Evolutionary conservation across 2,113 vertebrate species (phyloP).

Genomic region (Ornithorhynchus anatinus): DNA sequence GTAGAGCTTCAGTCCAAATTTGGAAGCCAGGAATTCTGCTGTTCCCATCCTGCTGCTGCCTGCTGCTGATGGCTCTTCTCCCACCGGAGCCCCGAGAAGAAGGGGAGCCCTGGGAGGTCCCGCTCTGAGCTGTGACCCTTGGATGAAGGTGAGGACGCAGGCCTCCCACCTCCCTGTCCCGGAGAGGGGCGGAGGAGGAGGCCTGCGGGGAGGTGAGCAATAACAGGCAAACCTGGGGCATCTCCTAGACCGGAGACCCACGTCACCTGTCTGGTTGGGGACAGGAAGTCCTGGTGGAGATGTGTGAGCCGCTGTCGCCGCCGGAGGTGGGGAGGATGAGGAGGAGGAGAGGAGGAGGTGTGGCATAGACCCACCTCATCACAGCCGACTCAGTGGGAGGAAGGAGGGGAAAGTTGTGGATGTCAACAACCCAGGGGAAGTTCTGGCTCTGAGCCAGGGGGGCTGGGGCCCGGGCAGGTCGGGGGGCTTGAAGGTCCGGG

Average conservation of each 20-base stretch:
- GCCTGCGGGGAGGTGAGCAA: constrained; percentile 19
- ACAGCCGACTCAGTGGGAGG: not conserved
- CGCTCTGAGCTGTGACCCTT: rapidly evolving
- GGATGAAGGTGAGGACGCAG: not conserved
- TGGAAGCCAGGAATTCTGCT: too few species aligned
- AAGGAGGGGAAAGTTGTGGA: constrained; percentile 9
- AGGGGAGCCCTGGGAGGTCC: not conserved
- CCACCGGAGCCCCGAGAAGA: not conserved
- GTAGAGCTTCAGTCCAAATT: too few species aligned
- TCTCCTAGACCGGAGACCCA: constrained; percentile 37
- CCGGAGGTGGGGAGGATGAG: constrained; percentile 17
- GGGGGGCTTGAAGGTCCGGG: too few species aligned
- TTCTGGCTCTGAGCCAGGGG: too few species aligned
- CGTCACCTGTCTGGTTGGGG: too few species aligned
- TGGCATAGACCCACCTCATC: not conserved
- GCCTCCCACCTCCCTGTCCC: not conserved
- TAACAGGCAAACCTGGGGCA: constrained; percentile 31
- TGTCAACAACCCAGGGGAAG: not conserved
- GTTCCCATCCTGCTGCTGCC: constrained; percentile 9
- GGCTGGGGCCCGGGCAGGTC: too few species aligned
- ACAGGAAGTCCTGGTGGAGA: constrained; percentile 16
- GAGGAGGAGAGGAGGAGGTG: not conserved
- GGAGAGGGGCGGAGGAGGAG: not conserved
- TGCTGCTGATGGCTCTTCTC: constrained; percentile 12
- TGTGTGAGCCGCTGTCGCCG: not conserved